phyloP scores from a whole-genome alignment of 1,140 invertebrate genomes.

The Diachasma alloeum region DNA sequence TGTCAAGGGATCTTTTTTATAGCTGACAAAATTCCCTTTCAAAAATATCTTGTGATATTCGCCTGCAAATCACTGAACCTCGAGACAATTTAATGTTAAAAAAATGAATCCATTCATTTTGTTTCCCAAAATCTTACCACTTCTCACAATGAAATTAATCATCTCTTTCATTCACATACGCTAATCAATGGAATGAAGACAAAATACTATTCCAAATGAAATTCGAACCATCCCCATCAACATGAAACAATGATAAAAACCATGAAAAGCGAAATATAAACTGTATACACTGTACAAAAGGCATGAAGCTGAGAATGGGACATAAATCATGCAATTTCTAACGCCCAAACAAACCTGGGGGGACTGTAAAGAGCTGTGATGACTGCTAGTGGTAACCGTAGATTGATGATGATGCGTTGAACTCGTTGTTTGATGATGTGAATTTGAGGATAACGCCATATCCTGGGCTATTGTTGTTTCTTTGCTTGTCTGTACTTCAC shows the following conservation, averaged over 20 bases:
- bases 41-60: no score
- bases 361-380: constrained; percentile 55
- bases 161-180: not conserved
- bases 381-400: constrained; percentile 56
- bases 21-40: no score
- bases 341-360: constrained; percentile 60
- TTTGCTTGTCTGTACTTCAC: constrained; percentile 52
- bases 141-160: not conserved
- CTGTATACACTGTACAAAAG: not conserved
- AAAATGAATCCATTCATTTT: no score
- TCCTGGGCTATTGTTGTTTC: constrained; percentile 54
- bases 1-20: no score
- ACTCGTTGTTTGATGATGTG: constrained; percentile 50
- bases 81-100: not conserved
- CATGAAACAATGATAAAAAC: not conserved
- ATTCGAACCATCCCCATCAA: not conserved
- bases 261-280: not conserved
- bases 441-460: constrained; percentile 55
- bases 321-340: constrained; percentile 44
- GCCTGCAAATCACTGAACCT: not conserved
- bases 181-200: not conserved
- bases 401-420: constrained; percentile 55
- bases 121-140: no score
- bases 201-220: not conserved
- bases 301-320: not conserved